Evolutionary conservation across 2,113 vertebrate genomes (phyloP), one percentile per base, ranked within the genome.

Genomic region (Sitta europaea): DNA sequence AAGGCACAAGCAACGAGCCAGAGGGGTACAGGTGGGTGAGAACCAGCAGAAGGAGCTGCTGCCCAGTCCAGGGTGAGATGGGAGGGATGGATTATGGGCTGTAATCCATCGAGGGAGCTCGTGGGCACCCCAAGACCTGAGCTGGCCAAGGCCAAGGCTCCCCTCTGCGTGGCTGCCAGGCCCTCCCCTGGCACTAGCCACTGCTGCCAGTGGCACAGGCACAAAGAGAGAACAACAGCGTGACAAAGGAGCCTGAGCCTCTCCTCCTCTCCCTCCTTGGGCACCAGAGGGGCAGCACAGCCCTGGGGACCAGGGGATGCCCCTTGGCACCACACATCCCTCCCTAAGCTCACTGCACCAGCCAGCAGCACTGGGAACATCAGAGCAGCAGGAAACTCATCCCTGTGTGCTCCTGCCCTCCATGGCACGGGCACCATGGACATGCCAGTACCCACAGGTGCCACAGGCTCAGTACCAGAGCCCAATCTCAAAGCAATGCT

Each of bases 181-280:
- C 82, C 78, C 58, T 89, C 78, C 81, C 91, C 78, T 88, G 73
- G 79, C 76, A 92, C 76, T 86, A 85, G 87, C 85, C 86, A 93
- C 74, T 6, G 16, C 45, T 1, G 2, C 61, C 86, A 63, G 71
- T 70, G 88, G 85, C 93, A 97, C 66, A 94, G 91, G 87, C 85
- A 94, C 86, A 91, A 86, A 96, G 92, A 97, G 77, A 95, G 76
- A 97, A 91, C 61, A 95, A 88, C 80, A 95, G 86, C 3, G 1
- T 88, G 89, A 89, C 91, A 83, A 78, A 82, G 3, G 18, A 72
- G 42, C 9, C 3, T 7, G 13, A 92, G 63, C 48, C 43, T 31
- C 29, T 79, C 36, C 81, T 77, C 42, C 33, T 40, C 20, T 73
- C 36, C 66, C 38, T 90, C 35, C 48, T 40, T 2, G 2, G 62